Base-by-base conservation (phyloP, 92 coral and sea anemone species). In the Umimayanthus chanpuru region DNA sequence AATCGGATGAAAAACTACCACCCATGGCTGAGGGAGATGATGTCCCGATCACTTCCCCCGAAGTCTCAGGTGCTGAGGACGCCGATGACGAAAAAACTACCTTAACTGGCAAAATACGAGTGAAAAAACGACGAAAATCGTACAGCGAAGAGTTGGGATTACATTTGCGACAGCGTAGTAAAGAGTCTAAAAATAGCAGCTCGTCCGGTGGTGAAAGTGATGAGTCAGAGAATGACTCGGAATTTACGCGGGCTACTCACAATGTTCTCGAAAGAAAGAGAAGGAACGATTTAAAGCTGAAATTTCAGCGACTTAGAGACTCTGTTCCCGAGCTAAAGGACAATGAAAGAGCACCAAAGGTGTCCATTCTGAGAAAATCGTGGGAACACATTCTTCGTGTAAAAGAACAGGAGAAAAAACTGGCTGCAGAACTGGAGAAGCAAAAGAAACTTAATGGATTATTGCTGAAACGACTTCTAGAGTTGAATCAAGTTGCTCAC, bases 311-410 rank as follows among this genome's bases (percentile, higher is more conserved):
- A 70, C 98, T 97, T 9, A 95, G 99, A 25, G 99, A 97, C 89
- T 95, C 96, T 75, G 96, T 97, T 15, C 99, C 99, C 18, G 98
- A 97, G 81, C 67, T 97, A 10, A 91, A 94, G 87, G 99, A 94
- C 94, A 97, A 97, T 82, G 99, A 97, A 15, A 72, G 99, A 72
- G 96, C 99, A 2, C 99, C 99, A 0, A 97, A 97, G 80, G 98
- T 97, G 18, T 93, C 99, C 6, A 96, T 97, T 85, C 92, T 97
- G 11, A 90, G 98, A 74, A 97, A 95, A 89, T 94, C 99, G 4
- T 96, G 96, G 94, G 95, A 93, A 36, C 92, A 91, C 56, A 96
- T 97, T 32, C 85, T 88, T 50, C 94, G 77, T 76, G 79, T 97
- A 73, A 96, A 95, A 80, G 88, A 89, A 89, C 98, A 97, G 68